Evolutionary conservation across 2,113 vertebrate genomes (phyloP).

Genomic region (Holacanthus passer): DNA sequence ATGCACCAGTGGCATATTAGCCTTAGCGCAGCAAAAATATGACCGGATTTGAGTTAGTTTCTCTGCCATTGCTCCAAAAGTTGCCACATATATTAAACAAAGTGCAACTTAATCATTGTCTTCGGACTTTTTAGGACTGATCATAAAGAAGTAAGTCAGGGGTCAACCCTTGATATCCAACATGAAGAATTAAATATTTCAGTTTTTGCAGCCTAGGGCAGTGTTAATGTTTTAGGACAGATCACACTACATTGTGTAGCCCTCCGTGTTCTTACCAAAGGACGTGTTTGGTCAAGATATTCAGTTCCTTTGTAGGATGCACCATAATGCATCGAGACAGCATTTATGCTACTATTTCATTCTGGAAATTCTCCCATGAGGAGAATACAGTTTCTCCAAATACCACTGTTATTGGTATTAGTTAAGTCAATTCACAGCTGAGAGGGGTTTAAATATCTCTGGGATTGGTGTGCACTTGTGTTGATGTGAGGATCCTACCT

Average conservation of each 20-base stretch:
- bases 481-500: constrained; percentile 85
- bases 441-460: constrained; percentile 7
- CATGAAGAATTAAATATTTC: constrained; percentile 42
- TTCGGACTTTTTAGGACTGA: constrained; percentile 22
- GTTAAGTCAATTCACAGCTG: constrained; percentile 16
- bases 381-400: constrained; percentile 12
- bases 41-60: constrained; percentile 17
- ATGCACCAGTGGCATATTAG: constrained; percentile 5
- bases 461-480: not conserved
- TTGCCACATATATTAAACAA: not conserved
- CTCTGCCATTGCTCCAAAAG: not conserved
- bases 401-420: not conserved
- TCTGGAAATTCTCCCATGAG: constrained; percentile 13
- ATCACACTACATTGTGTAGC: constrained; percentile 37
- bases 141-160: constrained; percentile 5
- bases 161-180: constrained; percentile 20
- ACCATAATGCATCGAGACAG: constrained; percentile 27
- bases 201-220: constrained; percentile 18
- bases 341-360: constrained; percentile 33
- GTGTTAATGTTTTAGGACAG: constrained; percentile 48
- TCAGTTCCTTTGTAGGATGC: constrained; percentile 18
- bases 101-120: not conserved
- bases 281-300: constrained; percentile 43
- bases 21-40: not conserved
- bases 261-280: constrained; percentile 39